Percentiles rank a stretch among this genome's conserved stretches.
Conservation (phyloP, 2,113 vertebrate genomes). For the Lampris incognitus region DNA sequence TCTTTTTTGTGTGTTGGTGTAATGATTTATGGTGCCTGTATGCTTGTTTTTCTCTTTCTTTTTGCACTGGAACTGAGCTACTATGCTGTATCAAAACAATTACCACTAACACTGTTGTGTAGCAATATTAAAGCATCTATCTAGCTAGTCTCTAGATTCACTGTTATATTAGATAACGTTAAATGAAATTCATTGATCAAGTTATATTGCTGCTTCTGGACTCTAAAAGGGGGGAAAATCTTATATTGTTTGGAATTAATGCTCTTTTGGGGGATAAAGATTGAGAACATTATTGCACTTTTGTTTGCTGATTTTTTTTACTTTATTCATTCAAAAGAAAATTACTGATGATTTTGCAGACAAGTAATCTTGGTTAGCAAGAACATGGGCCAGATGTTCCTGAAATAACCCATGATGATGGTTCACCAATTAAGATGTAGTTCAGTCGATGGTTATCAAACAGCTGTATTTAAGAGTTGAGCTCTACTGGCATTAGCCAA, state of each 20-base stretch:
- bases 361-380: neutral
- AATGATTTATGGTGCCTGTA: too few relatives aligned
- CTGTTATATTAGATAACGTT: slow-evolving; percentile 61
- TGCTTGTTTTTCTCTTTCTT: neutral
- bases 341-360: slow-evolving; percentile 2
- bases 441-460: too few relatives aligned
- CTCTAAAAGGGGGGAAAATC: slow-evolving; percentile 31
- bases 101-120: too few relatives aligned
- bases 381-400: neutral
- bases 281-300: slow-evolving; percentile 50
- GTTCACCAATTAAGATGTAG: too few relatives aligned
- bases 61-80: too few relatives aligned
- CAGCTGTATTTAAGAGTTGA: too few relatives aligned
- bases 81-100: neutral
- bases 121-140: too few relatives aligned
- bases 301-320: slow-evolving; percentile 45
- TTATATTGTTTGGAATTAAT: slow-evolving; percentile 57
- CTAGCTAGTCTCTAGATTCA: slow-evolving; percentile 23
- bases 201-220: slow-evolving; percentile 49
- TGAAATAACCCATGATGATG: neutral
- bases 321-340: slow-evolving; percentile 19
- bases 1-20: too few relatives aligned
- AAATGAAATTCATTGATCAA: slow-evolving; percentile 75
- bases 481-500: neutral
- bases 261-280: slow-evolving; percentile 45